Evolutionary conservation across 2,888 invertebrate genomes (phyloP), one percentile per base, ranked within the genome.

Genomic region (Scrobipalpa atriplicella): DNA sequence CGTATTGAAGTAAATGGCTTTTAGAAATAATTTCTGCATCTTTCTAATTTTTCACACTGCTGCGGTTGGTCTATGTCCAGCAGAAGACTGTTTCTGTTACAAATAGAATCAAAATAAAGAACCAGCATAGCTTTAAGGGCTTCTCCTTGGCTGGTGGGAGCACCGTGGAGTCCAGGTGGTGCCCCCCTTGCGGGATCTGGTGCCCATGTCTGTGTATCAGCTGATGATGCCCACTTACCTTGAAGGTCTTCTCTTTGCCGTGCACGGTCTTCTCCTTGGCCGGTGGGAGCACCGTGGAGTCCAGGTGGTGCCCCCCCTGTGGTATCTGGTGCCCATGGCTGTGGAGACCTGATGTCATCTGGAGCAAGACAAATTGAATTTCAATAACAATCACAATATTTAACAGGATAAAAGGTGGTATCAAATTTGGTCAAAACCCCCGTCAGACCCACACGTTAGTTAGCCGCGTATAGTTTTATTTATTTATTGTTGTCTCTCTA

Each of bases 221-320:
- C 13, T 36, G 29, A 36, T n/a, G n/a, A 6, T 54, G 19, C 21
- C n/a, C n/a, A 36, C 64, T 3, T 80, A 93, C 93, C 86, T 93
- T 93, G 70, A 93, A 93, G 51, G 93, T 93, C 76, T 93, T 93
- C 71, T 93, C 93, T 72, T 93, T 93, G 73, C 93, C 93, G 79
- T 93, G 93, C 54, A 93, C 86, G 52, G 92, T 92, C 81, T 93
- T 93, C 79, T 93, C 93, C 72, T 93, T 93, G 67, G 90, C 72
- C 13, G 87, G 80, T 11, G 87, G 80, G 62, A 87, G 78, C 1
- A 87, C 86, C 43, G 78, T 62, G 43, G 89, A 78, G 68, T 92
- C 92, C 36, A 91, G 86, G 67, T 91, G 92, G 75, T 91, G 92
- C 19, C 84, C 70, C 67, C 87, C 87, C 80, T 89, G 90, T 69